Evolutionary conservation across 30 jellyfish, hydroid and myxozoan species (phyloP).

Genomic region (Chrysaora quinquecirrha): DNA sequence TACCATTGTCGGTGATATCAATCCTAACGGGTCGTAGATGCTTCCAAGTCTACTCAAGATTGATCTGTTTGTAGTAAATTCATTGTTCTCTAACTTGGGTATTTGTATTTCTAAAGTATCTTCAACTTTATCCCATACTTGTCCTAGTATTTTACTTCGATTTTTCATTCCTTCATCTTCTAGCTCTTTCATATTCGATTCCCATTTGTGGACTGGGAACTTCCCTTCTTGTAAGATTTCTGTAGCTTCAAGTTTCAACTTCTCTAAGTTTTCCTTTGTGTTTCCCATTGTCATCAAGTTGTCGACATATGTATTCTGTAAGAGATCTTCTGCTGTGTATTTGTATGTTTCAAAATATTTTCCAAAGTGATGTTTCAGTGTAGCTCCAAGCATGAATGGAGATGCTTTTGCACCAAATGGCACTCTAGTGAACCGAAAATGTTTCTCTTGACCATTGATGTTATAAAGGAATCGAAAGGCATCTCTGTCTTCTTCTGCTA

Average conservation of each 20-base stretch:
- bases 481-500: constrained; percentile 48
- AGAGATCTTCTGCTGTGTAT: background rate
- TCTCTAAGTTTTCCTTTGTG: background rate
- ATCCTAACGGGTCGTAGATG: constrained; percentile 30
- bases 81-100: background rate
- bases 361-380: background rate
- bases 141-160: constrained; percentile 18
- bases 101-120: background rate
- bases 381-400: constrained; percentile 34
- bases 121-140: background rate
- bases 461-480: constrained; percentile 37
- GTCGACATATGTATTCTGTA: constrained; percentile 20
- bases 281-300: constrained; percentile 28
- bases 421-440: constrained; percentile 9
- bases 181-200: constrained; percentile 11
- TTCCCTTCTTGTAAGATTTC: constrained; percentile 22
- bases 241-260: constrained; percentile 25
- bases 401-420: constrained; percentile 32
- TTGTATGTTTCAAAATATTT: background rate
- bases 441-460: constrained; percentile 29
- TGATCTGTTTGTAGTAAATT: background rate
- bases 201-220: constrained; percentile 46
- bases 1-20: constrained; percentile 26
- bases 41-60: background rate
- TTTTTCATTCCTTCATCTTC: constrained; percentile 37